phyloP scores from a whole-genome alignment of 2,888 invertebrate species.

The Cyaniris semiargus region DNA sequence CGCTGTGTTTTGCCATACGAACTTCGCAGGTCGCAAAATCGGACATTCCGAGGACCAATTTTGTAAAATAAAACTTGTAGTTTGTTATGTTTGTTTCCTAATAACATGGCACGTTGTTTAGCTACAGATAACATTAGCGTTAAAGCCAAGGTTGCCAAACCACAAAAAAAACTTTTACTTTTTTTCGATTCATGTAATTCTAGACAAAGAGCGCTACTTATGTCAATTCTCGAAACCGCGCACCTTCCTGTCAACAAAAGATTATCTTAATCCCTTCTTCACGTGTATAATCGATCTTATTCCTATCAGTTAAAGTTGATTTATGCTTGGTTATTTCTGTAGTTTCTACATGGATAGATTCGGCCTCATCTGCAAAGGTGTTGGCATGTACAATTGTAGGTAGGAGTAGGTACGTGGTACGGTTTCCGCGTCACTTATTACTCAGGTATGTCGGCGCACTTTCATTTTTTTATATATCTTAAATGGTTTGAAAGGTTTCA shows the following conservation, averaged over 20 bases:
- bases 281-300: conserved; percentile 41
- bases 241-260: conserved; percentile 75
- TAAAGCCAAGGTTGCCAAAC: not conserved
- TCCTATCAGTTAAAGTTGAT: conserved; percentile 34
- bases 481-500: conserved; percentile 11
- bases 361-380: conserved; percentile 62
- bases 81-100: not conserved
- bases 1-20: too few relatives aligned
- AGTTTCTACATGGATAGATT: conserved; percentile 57
- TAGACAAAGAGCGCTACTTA: conserved; percentile 22
- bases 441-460: conserved; percentile 24
- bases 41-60: too few relatives aligned
- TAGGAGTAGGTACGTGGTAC: conserved; percentile 49
- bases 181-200: not conserved
- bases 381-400: conserved; percentile 60
- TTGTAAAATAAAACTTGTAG: not conserved
- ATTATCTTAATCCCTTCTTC: conserved; percentile 60
- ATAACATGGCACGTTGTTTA: not conserved
- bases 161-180: conserved; percentile 32
- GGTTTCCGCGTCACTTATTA: conserved; percentile 62
- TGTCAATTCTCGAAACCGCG: conserved; percentile 51
- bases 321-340: conserved; percentile 36
- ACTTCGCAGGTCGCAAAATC: too few relatives aligned
- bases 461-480: conserved; percentile 54
- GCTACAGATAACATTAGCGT: not conserved